A percentile compares a stretch with the other conserved stretches of the same genome.
phyloP scores from a whole-genome alignment of 2,888 invertebrate species.

The Chloromyia formosa region DNA sequence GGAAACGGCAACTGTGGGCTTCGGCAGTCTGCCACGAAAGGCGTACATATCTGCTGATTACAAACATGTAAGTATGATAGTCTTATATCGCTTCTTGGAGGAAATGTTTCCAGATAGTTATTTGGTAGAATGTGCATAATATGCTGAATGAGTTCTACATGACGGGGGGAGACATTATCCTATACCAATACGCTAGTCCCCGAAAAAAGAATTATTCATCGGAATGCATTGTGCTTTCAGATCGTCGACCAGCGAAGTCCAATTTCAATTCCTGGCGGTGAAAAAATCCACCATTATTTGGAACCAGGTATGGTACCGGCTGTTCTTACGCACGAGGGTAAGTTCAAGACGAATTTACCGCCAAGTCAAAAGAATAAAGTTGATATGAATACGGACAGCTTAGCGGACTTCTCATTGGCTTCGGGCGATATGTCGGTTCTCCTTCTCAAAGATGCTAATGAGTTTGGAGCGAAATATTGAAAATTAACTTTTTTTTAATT shows the following conservation, averaged over 20 bases:
- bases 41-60: slow-evolving; percentile 60
- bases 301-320: slow-evolving; percentile 57
- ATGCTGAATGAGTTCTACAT: no score
- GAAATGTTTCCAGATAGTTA: no score
- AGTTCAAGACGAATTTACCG: slow-evolving; percentile 55
- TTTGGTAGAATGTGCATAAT: no score
- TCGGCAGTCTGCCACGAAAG: slow-evolving; percentile 58
- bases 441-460: slow-evolving; percentile 61
- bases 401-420: slow-evolving; percentile 61
- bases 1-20: slow-evolving; percentile 2
- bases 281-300: slow-evolving; percentile 60
- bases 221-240: no score
- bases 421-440: slow-evolving; percentile 64
- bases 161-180: no score
- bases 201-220: no score
- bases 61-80: slow-evolving; percentile 58
- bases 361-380: slow-evolving; percentile 43
- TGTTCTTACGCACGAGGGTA: slow-evolving; percentile 62
- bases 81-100: no score
- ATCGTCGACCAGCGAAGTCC: slow-evolving; percentile 60
- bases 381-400: slow-evolving; percentile 55
- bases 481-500: not conserved
- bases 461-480: slow-evolving; percentile 12
- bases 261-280: slow-evolving; percentile 60
- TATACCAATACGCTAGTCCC: no score